Percentiles rank a stretch among this genome's conserved stretches.
These are phyloP conservation scores for Teinopalpus imperialis DNA, from an alignment of 2,888 invertebrate genomes.

Conservation along the genomic window DNA sequence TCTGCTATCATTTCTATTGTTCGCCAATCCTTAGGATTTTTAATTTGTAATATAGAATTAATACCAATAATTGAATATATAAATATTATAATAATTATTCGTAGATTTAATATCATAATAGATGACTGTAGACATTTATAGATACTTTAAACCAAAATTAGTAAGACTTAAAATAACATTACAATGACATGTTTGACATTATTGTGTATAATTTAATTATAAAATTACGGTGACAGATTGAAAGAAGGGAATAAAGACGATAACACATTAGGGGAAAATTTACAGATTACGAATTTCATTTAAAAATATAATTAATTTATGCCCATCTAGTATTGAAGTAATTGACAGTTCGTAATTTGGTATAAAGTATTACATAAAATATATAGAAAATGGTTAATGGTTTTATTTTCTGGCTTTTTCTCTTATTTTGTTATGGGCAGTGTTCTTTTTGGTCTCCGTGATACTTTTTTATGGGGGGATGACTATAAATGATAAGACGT, in stretches of 20 bases:
- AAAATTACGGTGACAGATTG: not conserved
- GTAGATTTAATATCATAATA: conserved; percentile 22
- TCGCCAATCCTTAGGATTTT: conserved; percentile 28
- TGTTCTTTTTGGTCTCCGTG: no score
- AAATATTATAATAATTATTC: conserved; percentile 15
- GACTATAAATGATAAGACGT: no score
- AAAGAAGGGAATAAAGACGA: not conserved
- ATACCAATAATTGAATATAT: conserved; percentile 1
- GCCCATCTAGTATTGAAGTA: no score
- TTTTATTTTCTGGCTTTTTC: no score
- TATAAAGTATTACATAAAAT: no score
- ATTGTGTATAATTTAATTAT: not conserved
- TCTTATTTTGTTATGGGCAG: no score
- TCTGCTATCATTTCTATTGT: conserved; percentile 54
- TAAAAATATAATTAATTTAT: no score
- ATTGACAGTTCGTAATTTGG: no score
- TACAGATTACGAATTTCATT: no score
- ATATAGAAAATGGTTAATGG: no score
- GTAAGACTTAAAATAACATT: conserved; percentile 7
- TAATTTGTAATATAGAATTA: not conserved
- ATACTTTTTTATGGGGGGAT: no score
- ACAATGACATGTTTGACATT: conserved; percentile 15
- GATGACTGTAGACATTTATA: conserved; percentile 1
- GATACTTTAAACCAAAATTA: conserved; percentile 11
- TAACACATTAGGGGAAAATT: not conserved